Percentiles rank a stretch among this genome's conserved stretches.
These are phyloP conservation scores for Tetranychus urticae DNA, from an alignment of 1,140 invertebrate genomes.

Conservation along the genomic window DNA sequence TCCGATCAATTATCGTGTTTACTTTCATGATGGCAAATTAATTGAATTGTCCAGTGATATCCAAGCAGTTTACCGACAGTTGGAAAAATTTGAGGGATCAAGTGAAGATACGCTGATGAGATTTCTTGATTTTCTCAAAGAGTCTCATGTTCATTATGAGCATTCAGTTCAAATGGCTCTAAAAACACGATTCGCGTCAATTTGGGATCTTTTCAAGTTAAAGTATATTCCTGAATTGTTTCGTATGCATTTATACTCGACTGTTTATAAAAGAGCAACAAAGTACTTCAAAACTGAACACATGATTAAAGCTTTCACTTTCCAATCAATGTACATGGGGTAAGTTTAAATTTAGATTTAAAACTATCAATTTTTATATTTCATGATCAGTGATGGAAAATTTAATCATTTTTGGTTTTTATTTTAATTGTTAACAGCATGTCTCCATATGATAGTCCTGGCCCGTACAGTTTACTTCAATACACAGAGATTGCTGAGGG, in stretches of 20 bases:
- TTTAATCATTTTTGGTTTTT: too few species aligned
- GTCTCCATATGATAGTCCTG: neutral
- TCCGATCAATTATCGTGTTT: neutral
- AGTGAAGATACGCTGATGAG: neutral
- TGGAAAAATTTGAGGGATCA: neutral
- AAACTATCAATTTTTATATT: neutral
- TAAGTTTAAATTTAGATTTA: neutral
- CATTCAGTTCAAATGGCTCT: neutral
- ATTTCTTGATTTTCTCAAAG: neutral
- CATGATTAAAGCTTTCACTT: neutral
- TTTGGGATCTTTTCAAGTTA: neutral
- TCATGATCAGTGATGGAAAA: too few species aligned
- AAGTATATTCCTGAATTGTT: neutral
- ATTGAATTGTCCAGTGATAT: neutral
- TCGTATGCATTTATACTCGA: neutral
- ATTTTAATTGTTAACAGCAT: neutral
- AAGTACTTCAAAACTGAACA: neutral
- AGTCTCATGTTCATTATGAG: neutral
- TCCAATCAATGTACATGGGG: constrained; percentile 1
- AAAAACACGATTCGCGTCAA: neutral
- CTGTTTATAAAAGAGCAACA: neutral
- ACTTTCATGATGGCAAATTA: neutral
- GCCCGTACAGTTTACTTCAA: neutral
- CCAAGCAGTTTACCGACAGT: neutral
- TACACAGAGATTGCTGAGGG: neutral